Percentiles rank a stretch among this genome's conserved stretches.
phyloP scores from a whole-genome alignment of 2,797 vertebrate genomes.

The Lycodopsis pacificus region DNA sequence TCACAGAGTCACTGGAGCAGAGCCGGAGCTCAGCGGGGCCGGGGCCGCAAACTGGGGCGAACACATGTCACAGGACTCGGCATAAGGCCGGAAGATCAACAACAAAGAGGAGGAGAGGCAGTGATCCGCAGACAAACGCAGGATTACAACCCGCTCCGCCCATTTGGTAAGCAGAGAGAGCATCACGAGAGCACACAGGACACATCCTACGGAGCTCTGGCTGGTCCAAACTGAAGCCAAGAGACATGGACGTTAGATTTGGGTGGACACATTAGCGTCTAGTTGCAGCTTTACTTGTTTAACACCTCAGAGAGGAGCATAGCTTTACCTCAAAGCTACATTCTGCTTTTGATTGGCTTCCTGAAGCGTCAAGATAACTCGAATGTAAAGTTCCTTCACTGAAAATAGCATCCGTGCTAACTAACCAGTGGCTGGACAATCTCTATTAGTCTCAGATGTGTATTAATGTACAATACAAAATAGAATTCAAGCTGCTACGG shows the following conservation, averaged over 20 bases:
- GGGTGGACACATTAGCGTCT: neutral
- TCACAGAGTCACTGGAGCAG: slow-evolving; percentile 53
- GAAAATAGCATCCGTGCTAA: neutral
- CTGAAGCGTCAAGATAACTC: neutral
- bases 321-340: neutral
- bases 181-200: slow-evolving; percentile 3
- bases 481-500: neutral
- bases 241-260: neutral
- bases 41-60: slow-evolving; percentile 67
- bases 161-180: slow-evolving; percentile 51
- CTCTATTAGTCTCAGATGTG: no score
- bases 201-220: neutral
- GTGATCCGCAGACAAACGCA: slow-evolving; percentile 44
- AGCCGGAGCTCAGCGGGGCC: slow-evolving; percentile 58
- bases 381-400: neutral
- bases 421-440: neutral
- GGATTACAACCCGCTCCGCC: slow-evolving; percentile 56
- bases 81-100: slow-evolving; percentile 70
- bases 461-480: rapidly evolving
- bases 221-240: neutral
- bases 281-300: neutral
- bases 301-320: neutral
- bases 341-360: neutral
- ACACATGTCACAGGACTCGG: slow-evolving; percentile 72
- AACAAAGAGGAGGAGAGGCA: slow-evolving; percentile 36